Evolutionary conservation across 2,113 vertebrate genomes (phyloP).

Genomic region (Craseonycteris thonglongyai): DNA sequence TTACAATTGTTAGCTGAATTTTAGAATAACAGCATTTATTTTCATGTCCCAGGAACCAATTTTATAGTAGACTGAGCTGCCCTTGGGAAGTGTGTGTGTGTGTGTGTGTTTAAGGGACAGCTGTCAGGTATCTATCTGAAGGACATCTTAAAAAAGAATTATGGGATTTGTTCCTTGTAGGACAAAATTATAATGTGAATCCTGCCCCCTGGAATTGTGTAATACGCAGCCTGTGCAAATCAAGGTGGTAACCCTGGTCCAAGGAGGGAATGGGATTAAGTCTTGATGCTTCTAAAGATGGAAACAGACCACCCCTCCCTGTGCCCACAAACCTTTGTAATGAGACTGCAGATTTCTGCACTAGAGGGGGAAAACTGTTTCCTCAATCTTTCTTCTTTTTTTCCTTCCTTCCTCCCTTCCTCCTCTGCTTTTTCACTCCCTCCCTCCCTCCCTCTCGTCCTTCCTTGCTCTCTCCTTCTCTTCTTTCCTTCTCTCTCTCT

Average conservation of each 20-base stretch:
- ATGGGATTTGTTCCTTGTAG: not conserved
- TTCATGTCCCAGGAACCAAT: conserved; percentile 27
- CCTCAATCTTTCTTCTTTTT: not conserved
- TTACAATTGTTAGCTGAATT: conserved; percentile 36
- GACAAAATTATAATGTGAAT: not conserved
- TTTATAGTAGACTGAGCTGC: not conserved
- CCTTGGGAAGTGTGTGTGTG: not conserved
- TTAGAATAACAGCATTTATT: conserved; percentile 11
- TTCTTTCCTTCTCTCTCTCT: not conserved
- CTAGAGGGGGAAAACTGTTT: not conserved
- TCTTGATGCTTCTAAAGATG: not conserved
- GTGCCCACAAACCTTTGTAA: not conserved
- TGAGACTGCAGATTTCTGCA: not conserved
- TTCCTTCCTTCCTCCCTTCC: not conserved
- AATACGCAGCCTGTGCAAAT: not conserved
- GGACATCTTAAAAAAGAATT: not conserved
- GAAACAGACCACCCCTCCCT: not conserved
- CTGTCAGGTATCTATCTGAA: not conserved
- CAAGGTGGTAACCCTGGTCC: not conserved
- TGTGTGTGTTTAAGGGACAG: not conserved
- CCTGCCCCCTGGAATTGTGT: not conserved
- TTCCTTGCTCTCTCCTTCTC: not conserved
- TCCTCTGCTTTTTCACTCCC: not conserved
- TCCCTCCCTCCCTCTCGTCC: not conserved
- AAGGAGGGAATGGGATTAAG: not conserved